Evolutionary conservation across 2,113 vertebrate genomes (phyloP).

Genomic region (Lagopus muta): DNA sequence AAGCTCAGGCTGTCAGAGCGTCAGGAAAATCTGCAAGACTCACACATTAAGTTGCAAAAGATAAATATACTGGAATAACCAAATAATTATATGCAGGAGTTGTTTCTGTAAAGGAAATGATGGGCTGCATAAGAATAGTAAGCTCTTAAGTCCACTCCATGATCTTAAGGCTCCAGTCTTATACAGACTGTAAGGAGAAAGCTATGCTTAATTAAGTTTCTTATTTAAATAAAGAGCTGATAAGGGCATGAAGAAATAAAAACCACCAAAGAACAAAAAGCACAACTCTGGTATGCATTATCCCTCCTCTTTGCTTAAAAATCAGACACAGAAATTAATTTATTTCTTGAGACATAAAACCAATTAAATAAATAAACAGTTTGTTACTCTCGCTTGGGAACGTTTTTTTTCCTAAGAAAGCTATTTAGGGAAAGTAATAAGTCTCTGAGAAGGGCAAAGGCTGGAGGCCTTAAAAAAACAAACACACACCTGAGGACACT

Average conservation of each 20-base stretch:
- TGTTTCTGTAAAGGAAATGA: neutral
- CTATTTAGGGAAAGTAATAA: constrained; percentile 58
- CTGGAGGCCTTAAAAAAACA: neutral
- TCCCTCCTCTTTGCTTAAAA: constrained; percentile 10
- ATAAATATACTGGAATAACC: neutral
- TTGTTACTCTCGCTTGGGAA: constrained; percentile 15
- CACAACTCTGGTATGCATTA: neutral
- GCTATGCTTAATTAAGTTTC: neutral
- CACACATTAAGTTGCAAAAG: neutral
- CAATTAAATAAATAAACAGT: constrained; percentile 61
- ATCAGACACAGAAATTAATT: constrained; percentile 21
- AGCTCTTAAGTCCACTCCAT: neutral
- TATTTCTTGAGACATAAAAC: constrained; percentile 21
- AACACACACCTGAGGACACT: neutral
- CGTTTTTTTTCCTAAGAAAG: constrained; percentile 21
- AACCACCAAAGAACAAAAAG: neutral
- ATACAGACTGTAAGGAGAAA: constrained; percentile 2
- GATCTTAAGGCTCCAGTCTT: neutral
- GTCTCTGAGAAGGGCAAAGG: constrained; percentile 19
- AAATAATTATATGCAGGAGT: neutral
- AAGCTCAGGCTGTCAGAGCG: constrained; percentile 2
- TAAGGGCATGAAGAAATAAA: neutral
- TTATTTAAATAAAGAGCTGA: constrained; percentile 2
- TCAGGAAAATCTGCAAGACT: neutral
- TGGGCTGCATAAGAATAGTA: neutral